phyloP scores from a whole-genome alignment of 1,140 invertebrate genomes.

The Temnothorax longispinosus region DNA sequence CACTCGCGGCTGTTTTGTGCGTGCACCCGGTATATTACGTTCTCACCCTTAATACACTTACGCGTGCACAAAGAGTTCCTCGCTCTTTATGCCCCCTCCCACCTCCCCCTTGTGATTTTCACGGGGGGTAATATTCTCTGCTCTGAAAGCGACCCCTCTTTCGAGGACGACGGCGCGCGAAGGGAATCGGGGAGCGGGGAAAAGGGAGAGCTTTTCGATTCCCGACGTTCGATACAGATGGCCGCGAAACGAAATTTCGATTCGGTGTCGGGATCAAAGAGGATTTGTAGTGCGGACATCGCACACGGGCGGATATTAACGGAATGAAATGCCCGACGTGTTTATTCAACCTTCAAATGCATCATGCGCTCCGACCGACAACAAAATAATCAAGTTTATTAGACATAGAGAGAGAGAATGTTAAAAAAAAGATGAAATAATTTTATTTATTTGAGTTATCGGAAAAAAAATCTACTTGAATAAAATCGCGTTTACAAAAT shows the following conservation, averaged over 20 bases:
- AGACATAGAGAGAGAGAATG: background rate
- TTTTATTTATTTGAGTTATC: background rate
- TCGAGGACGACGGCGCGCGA: background rate
- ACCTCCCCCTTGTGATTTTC: slow-evolving; percentile 24
- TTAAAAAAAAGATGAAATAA: background rate
- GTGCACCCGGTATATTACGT: slow-evolving; percentile 52
- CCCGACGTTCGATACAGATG: slow-evolving; percentile 39
- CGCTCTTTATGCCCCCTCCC: slow-evolving; percentile 15
- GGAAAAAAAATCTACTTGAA: background rate
- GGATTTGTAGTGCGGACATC: slow-evolving; percentile 14
- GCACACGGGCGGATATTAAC: slow-evolving; percentile 15
- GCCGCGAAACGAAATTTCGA: slow-evolving; percentile 50
- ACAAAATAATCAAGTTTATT: slow-evolving; percentile 14
- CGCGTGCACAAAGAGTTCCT: slow-evolving; percentile 51
- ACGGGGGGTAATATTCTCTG: slow-evolving; percentile 48
- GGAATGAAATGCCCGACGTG: slow-evolving; percentile 7
- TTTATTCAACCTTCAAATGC: slow-evolving; percentile 22
- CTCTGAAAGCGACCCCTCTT: slow-evolving; percentile 44
- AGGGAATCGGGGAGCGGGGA: background rate
- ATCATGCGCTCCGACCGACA: background rate
- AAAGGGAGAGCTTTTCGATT: slow-evolving; percentile 6
- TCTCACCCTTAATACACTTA: slow-evolving; percentile 60
- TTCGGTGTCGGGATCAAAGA: slow-evolving; percentile 50
- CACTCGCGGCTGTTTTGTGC: slow-evolving; percentile 29
- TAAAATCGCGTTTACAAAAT: background rate